These are phyloP conservation scores for Poeciliopsis infans DNA, from an alignment of 2,797 vertebrate genomes.

Conservation along the genomic window DNA sequence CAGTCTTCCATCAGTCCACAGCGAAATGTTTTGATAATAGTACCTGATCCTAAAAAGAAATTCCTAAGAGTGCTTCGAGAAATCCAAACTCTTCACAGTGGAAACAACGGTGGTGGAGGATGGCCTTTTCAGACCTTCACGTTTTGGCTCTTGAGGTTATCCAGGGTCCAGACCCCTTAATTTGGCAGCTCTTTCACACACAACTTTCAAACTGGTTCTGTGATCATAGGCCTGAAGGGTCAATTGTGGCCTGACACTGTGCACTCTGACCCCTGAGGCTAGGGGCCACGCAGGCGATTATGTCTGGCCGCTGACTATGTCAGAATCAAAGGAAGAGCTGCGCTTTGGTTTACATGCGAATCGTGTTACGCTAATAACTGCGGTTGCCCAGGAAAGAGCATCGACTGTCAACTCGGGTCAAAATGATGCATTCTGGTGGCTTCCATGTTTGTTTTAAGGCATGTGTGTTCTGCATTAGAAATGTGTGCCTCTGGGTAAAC, in stretches of 20 bases:
- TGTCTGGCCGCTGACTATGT: constrained; percentile 48
- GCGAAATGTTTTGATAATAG: neutral
- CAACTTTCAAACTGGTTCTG: constrained; percentile 61
- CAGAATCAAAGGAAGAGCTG: constrained; percentile 48
- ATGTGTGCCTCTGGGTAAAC: neutral
- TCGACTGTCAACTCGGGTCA: constrained; percentile 2
- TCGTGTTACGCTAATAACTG: constrained; percentile 19
- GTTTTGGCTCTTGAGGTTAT: constrained; percentile 21
- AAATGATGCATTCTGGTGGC: constrained; percentile 1
- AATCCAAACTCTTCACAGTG: neutral
- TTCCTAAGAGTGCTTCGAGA: neutral
- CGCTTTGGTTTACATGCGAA: constrained; percentile 28
- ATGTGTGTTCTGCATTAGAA: constrained; percentile 7
- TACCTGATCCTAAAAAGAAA: neutral
- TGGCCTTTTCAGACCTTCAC: constrained; percentile 4
- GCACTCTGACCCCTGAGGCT: constrained; percentile 54
- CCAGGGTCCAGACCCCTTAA: constrained; percentile 23
- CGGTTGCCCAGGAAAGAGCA: constrained; percentile 11
- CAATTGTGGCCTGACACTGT: constrained; percentile 54
- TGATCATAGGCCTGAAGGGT: constrained; percentile 46
- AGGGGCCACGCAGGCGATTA: constrained; percentile 57
- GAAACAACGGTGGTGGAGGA: neutral
- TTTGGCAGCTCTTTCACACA: constrained; percentile 46
- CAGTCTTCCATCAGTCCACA: neutral
- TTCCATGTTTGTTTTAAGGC: constrained; percentile 12